Base-by-base conservation (phyloP, 2,113 vertebrate species). In the Colossoma macropomum region DNA sequence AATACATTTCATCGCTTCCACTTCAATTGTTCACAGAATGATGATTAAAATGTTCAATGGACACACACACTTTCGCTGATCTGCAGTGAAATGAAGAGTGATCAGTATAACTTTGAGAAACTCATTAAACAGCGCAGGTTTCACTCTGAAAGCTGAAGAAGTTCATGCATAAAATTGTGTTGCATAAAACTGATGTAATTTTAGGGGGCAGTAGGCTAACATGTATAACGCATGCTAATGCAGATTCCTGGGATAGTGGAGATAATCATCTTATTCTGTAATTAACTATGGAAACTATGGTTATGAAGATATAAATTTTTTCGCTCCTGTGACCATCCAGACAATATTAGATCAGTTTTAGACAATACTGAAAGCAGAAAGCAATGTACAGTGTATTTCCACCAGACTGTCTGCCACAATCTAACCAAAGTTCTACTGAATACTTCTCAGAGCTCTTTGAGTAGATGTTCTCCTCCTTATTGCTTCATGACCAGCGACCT, bases 191-290 rank as follows among this genome's bases (percentile, higher is more conserved):
- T 23, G 17, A 10, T 69, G 32, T 21, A 38, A 69, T 66, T 30
- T 30, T 32, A 32, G 0, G 10, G 60, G 60, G 7, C 54, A 56
- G 23, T 56, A 56, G 54, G 21, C 23, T 23, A 23, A 56, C 21
- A 56, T 56, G 19, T 23, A 56, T 56, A 15, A 23, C 6, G 54
- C 54, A 28, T 65, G 25, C 16, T 65, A 50, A 50, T n/a, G 11
- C 62, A 54, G 11, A 28, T 48, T 66, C 21, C 21, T 16, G 41
- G 9, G 3, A 25, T 78, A 56, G 54, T 17, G 6, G 54, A 28
- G 21, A 34, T 59, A 15, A 87, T 89, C 88, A 90, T 54, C 0
- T 23, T 25, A 77, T 27, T 52, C 17, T 52, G 2, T 5, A 17
- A n/a, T n/a, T n/a, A n/a, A n/a, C n/a, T n/a, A n/a, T n/a, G n/a